A percentile compares a stretch with the other conserved stretches of the same genome.
These are phyloP conservation scores for Tragulus kanchil DNA, from an alignment of 2,113 vertebrate species.

Conservation along the genomic window DNA sequence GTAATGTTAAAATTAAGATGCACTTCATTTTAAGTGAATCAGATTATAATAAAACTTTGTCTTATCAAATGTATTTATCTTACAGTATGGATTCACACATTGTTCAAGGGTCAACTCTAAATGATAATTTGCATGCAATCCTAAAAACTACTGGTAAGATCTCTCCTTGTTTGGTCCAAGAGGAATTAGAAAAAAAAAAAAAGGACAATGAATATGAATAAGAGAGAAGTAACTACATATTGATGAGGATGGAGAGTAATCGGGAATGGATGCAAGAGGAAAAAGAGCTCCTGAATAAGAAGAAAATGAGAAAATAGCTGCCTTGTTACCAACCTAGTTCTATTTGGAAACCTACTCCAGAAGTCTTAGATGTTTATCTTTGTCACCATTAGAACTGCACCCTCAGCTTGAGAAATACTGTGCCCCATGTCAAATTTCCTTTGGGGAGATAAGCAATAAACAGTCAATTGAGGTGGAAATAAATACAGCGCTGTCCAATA, in stretches of 20 bases:
- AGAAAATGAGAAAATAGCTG: not conserved
- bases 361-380: not conserved
- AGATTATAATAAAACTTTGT: not conserved
- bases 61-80: not conserved
- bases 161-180: not conserved
- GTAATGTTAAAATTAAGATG: conserved; percentile 15
- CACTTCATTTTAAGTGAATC: not conserved
- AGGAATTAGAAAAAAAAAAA: not conserved
- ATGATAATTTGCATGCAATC: not conserved
- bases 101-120: not conserved
- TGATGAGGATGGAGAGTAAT: not conserved
- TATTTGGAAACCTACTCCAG: not conserved
- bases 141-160: not conserved
- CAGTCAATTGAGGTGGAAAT: not conserved
- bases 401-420: not conserved
- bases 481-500: not conserved
- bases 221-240: not conserved
- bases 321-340: not conserved
- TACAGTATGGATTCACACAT: not conserved
- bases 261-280: not conserved
- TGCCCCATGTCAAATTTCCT: not conserved
- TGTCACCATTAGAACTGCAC: not conserved
- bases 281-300: not conserved
- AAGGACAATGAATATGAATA: not conserved
- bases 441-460: not conserved